These are phyloP conservation scores for Habroteleia sp. DNA, from an alignment of 2,888 invertebrate species.

Conservation along the genomic window DNA sequence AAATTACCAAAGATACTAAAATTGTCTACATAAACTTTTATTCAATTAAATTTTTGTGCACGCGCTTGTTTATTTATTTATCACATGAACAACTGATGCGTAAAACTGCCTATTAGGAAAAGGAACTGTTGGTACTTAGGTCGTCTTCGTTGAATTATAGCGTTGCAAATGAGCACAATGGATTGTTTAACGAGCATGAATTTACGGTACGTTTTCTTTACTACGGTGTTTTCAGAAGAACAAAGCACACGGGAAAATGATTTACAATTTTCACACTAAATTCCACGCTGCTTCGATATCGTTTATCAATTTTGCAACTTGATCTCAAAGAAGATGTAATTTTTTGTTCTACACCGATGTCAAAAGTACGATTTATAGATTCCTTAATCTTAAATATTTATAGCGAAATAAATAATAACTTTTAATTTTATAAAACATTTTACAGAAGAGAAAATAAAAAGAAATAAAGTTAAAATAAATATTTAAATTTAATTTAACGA, in stretches of 20 bases:
- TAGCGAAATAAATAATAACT: no score
- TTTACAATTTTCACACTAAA: conserved; percentile 42
- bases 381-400: no score
- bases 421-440: no score
- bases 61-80: conserved; percentile 23
- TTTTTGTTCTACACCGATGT: no score
- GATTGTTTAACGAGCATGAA: conserved; percentile 58
- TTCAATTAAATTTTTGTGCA: no score
- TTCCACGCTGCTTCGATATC: conserved; percentile 1
- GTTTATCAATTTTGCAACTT: conserved; percentile 11
- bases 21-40: no score
- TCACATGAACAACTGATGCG: conserved; percentile 60
- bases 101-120: conserved; percentile 60
- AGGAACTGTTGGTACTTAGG: conserved; percentile 54
- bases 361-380: no score
- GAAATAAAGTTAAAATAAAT: no score
- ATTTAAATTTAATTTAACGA: no score
- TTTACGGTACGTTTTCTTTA: conserved; percentile 47
- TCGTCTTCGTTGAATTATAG: conserved; percentile 53
- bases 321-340: conserved; percentile 1
- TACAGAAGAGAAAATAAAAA: no score
- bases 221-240: conserved; percentile 13
- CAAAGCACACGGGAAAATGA: conserved; percentile 18
- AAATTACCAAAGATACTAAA: no score
- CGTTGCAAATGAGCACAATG: conserved; percentile 58